phyloP scores from a whole-genome alignment of 2,888 invertebrate species.

The Pardosa pseudoannulata region DNA sequence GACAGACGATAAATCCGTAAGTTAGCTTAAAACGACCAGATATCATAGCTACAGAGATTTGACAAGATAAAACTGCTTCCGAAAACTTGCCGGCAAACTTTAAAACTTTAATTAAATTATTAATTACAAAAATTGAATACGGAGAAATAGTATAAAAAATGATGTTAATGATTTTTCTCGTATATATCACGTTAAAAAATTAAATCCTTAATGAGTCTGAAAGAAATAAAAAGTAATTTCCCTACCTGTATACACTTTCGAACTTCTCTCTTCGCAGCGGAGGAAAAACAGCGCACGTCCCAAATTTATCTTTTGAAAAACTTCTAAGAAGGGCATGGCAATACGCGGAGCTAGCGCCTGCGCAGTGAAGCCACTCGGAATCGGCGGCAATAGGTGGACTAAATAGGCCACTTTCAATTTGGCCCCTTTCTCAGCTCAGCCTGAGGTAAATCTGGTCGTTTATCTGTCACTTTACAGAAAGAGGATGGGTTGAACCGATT shows the following conservation, averaged over 20 bases:
- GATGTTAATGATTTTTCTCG: too few relatives aligned
- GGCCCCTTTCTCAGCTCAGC: constrained; percentile 16
- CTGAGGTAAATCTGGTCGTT: neutral
- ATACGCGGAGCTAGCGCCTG: constrained; percentile 22
- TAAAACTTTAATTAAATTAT: too few relatives aligned
- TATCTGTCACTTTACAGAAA: constrained; percentile 2
- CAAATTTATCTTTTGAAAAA: constrained; percentile 38
- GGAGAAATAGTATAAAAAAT: too few relatives aligned
- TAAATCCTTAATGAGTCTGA: neutral
- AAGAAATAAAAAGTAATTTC: neutral
- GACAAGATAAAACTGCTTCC: too few relatives aligned
- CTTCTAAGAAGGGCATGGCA: constrained; percentile 50
- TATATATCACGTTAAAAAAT: too few relatives aligned
- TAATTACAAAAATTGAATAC: too few relatives aligned
- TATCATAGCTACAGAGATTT: too few relatives aligned
- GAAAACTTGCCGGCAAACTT: too few relatives aligned
- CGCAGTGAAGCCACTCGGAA: constrained; percentile 21
- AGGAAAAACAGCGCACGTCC: constrained; percentile 37
- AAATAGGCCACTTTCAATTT: constrained; percentile 61
- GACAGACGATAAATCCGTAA: too few relatives aligned
- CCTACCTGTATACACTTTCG: neutral
- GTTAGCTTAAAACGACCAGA: too few relatives aligned
- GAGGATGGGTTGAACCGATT: constrained; percentile 8
- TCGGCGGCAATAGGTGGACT: constrained; percentile 44
- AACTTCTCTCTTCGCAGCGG: neutral